These are phyloP conservation scores for Trachops cirrhosus DNA, from an alignment of 2,797 vertebrate genomes.

Conservation along the genomic window DNA sequence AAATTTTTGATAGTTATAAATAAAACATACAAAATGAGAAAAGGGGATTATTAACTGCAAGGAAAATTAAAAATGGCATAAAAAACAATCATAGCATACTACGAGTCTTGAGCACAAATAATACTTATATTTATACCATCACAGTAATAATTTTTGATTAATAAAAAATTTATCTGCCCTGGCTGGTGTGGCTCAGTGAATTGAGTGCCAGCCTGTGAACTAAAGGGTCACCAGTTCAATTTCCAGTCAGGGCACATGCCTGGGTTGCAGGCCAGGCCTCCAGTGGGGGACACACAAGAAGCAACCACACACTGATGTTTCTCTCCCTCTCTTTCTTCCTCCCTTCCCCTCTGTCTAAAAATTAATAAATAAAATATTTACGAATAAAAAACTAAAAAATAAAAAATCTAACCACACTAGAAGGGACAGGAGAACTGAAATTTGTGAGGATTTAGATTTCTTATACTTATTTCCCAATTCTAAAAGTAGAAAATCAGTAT, in stretches of 20 bases:
- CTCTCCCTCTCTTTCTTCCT: no score
- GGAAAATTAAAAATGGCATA: slow-evolving; percentile 1
- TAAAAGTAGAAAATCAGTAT: not conserved
- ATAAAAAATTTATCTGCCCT: not conserved
- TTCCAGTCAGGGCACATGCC: no score
- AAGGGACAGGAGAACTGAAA: not conserved
- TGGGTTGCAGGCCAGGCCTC: no score
- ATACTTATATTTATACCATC: not conserved
- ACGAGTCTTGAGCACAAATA: not conserved
- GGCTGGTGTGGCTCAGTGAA: no score
- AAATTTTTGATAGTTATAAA: not conserved
- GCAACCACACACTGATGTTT: no score
- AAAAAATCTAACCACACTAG: not conserved
- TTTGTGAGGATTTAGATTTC: not conserved
- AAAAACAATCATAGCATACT: not conserved
- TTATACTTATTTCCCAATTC: not conserved
- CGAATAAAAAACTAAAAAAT: slow-evolving; percentile 16
- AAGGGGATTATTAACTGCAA: not conserved
- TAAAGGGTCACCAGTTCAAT: no score
- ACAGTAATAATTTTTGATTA: not conserved
- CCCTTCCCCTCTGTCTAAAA: no score
- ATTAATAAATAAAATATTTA: no score
- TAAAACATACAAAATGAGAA: not conserved
- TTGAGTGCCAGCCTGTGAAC: no score
- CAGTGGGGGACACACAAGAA: no score